Base-by-base conservation (phyloP, 2,888 invertebrate genomes). In the Eupeodes latifasciatus region DNA sequence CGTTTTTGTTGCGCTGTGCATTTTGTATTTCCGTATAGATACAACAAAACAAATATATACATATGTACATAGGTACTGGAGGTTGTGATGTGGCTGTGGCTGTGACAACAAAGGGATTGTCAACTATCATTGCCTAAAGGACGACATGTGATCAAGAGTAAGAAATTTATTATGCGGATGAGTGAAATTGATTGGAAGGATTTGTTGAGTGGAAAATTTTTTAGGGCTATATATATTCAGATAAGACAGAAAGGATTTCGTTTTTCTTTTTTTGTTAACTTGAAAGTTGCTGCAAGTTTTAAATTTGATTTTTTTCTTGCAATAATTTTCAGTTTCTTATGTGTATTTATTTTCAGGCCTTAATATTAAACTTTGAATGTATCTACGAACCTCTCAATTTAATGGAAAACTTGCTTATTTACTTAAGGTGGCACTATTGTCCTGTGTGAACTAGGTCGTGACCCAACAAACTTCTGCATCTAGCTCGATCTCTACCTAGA, bases 121-220 rank as follows among this genome's bases (percentile, higher is more conserved):
- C 86, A 87, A 72, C 72, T 76, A 61, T 72, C 72, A 76, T 61
- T 83, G 83, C 87, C 83, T 77, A 80, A 76, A 80, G 87, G 87
- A 72, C 64, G 83, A 83, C 66, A 83, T 87, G 83, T 83, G 87
- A 87, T 87, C 87, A 87, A 66, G 76, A 83, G 79, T 36, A 82
- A 82, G 78, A 74, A 86, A 82, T 61, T 72, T 85, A 81, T 62
- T 78, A 79, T 82, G 79, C 79, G 79, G 82, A 86, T 83, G 83
- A 76, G 79, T 86, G 83, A 86, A 86, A 86, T 86, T 83, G 82
- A 86, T 86, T 86, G 86, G 82, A 86, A 82, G 82, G 75, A 86
- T 79, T 75, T 69, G 55, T 72, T 53, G 59, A 72, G 36, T 47
- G 47, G 47, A 49, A 59, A 59, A 59, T 71, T 71, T 55, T 55